A percentile compares a stretch with the other conserved stretches of the same genome.
Conservation (phyloP, 2,888 invertebrate species). For the Crossocerus cetratus region DNA sequence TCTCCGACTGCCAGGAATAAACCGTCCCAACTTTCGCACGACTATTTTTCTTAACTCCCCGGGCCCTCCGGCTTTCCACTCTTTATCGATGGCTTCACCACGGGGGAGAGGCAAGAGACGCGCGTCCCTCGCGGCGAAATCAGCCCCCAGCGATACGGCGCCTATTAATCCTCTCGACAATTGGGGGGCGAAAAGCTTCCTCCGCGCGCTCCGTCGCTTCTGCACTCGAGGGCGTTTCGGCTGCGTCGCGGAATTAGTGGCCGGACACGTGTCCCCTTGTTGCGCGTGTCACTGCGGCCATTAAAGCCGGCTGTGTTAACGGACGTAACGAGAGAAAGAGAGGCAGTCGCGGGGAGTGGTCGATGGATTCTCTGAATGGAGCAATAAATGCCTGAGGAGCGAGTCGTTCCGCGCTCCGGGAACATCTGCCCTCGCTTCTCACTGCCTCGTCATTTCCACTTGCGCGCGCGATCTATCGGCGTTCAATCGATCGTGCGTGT, state of each 20-base stretch:
- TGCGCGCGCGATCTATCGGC: conserved; percentile 1
- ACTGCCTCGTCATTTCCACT: no score
- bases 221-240: conserved; percentile 16
- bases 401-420: no score
- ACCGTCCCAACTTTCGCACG: no score
- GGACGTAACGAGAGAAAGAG: conserved; percentile 28
- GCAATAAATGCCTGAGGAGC: conserved; percentile 34
- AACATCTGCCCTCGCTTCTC: no score
- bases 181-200: conserved; percentile 11
- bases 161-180: no score
- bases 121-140: neutral
- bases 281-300: conserved; percentile 40
- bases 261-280: conserved; percentile 44
- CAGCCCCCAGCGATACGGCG: neutral
- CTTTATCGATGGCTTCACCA: neutral
- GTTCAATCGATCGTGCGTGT: conserved; percentile 7
- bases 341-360: conserved; percentile 1
- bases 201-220: neutral
- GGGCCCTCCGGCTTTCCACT: no score
- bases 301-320: conserved; percentile 45
- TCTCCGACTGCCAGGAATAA: no score
- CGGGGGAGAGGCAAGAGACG: neutral
- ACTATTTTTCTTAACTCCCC: no score
- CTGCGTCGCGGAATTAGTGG: conserved; percentile 18
- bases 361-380: conserved; percentile 37